These are phyloP conservation scores for Sisor rabdophorus DNA, from an alignment of 2,113 vertebrate genomes.

Conservation along the genomic window DNA sequence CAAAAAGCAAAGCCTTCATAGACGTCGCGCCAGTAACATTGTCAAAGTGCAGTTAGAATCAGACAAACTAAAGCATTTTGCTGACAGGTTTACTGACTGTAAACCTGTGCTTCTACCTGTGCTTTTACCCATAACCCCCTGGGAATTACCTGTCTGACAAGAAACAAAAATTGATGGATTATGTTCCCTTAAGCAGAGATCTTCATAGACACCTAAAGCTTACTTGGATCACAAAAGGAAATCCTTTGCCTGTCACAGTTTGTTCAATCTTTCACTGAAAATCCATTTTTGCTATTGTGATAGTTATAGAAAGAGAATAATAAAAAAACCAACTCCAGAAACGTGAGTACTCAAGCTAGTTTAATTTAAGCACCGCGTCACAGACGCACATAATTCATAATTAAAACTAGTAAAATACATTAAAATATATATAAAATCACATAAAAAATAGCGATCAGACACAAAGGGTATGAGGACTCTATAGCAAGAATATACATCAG, in stretches of 20 bases:
- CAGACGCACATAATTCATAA: conserved; percentile 7
- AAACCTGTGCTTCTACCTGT: not conserved
- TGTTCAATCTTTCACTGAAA: not conserved
- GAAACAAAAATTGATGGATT: not conserved
- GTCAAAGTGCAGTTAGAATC: conserved; percentile 45
- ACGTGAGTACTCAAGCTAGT: not conserved
- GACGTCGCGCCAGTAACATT: not conserved
- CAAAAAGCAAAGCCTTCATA: not conserved
- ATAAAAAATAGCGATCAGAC: conserved; percentile 7
- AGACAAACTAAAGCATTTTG: conserved; percentile 28
- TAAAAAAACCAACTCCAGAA: conserved; percentile 4
- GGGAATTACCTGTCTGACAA: conserved; percentile 17
- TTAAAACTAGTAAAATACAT: conserved; percentile 6
- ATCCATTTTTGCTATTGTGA: not conserved
- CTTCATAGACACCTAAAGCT: not conserved
- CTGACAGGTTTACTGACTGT: conserved; percentile 29
- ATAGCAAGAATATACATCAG: not conserved
- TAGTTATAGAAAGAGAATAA: not conserved
- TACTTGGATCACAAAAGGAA: not conserved
- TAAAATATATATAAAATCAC: conserved; percentile 22
- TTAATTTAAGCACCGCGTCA: conserved; percentile 37
- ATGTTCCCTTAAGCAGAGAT: not conserved
- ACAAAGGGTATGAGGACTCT: conserved; percentile 1
- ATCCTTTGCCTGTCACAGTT: not conserved
- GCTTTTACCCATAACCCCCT: not conserved